Base-by-base conservation (phyloP, 2,888 invertebrate species). In the Pandemis cinnamomeana region DNA sequence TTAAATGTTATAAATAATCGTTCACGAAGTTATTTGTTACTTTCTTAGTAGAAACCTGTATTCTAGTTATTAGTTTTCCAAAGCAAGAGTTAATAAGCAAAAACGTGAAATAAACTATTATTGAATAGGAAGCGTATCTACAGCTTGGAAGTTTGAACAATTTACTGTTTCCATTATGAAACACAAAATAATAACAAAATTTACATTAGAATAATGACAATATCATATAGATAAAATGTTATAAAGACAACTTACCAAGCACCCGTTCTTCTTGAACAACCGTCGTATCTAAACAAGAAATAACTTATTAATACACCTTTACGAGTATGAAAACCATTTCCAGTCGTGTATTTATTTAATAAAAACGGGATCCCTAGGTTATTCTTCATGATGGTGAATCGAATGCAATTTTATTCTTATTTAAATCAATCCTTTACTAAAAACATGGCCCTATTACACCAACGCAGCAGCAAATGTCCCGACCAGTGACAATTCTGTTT, bases 71-170 rank as follows among this genome's bases (percentile, higher is more conserved):
- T 53, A 73, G 27, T 44, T 48, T 63, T 69, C 62, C 58, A 64
- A 73, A 73, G 64, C 69, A 10, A 53, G 60, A 64, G 64, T 68
- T 66, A 69, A 41, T 58, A 69, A 36, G 69, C 69, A 48, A 44
- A 66, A 70, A 41, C 7, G 10, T 42, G 7, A 20, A 42, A 42
- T 41, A 2, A 41, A 41, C 13, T 11, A 42, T 10, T 11, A 41
- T 4, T 42, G 61, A 13, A 6, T n/a, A 41, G 7, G n/a, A 61
- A 53, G 15, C 55, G 55, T 55, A 55, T 55, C 8, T 20, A 55
- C 55, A 55, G 7, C 4, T 20, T 5, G 6, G 0, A 13, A 51
- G 51, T 51, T n/a, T 51, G 6, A 11, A n/a, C 6, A 51, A 51
- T 51, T 10, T 46, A 36, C 6, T n/a, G 51, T n/a, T n/a, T n/a